Conservation (phyloP, 2,888 invertebrate species). For the Meiosimyza decipiens region DNA sequence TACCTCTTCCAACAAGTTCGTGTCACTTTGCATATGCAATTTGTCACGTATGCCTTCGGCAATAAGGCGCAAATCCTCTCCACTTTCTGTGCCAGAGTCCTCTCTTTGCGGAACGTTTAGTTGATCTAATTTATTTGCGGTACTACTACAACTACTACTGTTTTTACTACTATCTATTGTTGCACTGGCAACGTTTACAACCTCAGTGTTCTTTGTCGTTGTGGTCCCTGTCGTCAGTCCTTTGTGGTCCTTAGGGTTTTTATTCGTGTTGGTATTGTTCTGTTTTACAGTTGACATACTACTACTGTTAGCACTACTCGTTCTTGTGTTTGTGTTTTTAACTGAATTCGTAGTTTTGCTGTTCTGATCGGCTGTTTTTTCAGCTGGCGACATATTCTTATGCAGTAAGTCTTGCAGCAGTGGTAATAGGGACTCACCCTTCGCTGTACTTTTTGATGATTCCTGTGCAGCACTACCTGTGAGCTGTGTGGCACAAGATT, state of each 20-base stretch:
- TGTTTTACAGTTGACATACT: conserved; percentile 58
- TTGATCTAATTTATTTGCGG: conserved; percentile 50
- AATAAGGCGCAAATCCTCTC: conserved; percentile 74
- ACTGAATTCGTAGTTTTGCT: conserved; percentile 37
- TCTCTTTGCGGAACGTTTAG: conserved; percentile 67
- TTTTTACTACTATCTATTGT: conserved; percentile 37
- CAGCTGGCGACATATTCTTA: conserved; percentile 54
- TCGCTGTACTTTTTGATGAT: conserved; percentile 41
- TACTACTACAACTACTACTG: conserved; percentile 47
- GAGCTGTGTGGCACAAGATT: not conserved
- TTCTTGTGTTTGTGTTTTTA: conserved; percentile 39
- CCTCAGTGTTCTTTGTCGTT: conserved; percentile 30
- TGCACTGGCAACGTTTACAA: conserved; percentile 16
- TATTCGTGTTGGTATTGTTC: conserved; percentile 43
- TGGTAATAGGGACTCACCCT: conserved; percentile 83
- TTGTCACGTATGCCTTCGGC: conserved; percentile 69
- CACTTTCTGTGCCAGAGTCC: conserved; percentile 77
- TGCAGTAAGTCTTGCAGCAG: conserved; percentile 76
- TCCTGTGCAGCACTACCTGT: not conserved
- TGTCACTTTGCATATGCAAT: conserved; percentile 71
- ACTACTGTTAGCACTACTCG: conserved; percentile 44
- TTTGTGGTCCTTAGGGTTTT: conserved; percentile 51
- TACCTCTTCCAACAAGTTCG: conserved; percentile 79
- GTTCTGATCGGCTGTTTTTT: conserved; percentile 47
- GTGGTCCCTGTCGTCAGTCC: conserved; percentile 35